Conservation (phyloP, 2,888 invertebrate genomes). For the Psylliodes chrysocephalus region DNA sequence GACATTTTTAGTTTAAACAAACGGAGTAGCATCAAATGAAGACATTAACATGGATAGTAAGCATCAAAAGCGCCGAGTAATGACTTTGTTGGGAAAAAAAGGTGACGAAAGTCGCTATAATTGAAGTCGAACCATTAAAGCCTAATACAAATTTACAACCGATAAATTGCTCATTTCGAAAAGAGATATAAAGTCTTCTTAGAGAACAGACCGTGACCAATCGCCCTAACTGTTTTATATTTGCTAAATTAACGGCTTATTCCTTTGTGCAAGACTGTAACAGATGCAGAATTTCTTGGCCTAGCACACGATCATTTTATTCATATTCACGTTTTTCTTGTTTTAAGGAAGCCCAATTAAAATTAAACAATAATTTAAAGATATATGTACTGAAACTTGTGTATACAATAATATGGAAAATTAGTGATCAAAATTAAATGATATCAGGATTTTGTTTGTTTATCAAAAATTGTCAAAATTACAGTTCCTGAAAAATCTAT, state of each 20-base stretch:
- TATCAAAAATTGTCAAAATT: no score
- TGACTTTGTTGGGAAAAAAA: constrained; percentile 12
- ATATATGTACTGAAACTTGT: no score
- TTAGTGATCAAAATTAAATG: no score
- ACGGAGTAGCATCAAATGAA: constrained; percentile 6
- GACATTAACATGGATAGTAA: constrained; percentile 1
- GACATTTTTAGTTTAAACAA: not conserved
- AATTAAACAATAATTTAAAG: no score
- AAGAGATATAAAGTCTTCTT: constrained; percentile 13
- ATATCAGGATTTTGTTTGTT: no score
- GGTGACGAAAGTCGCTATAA: constrained; percentile 9
- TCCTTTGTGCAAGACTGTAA: no score
- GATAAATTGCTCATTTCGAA: constrained; percentile 36
- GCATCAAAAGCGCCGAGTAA: constrained; percentile 12
- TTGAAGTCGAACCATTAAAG: constrained; percentile 32
- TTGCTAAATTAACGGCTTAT: constrained; percentile 7
- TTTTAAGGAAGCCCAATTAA: no score
- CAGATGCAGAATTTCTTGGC: no score
- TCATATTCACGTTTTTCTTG: no score
- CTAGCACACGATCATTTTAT: no score
- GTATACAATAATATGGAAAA: no score
- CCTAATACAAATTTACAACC: constrained; percentile 38
- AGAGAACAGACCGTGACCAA: not conserved
- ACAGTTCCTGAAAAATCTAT: no score
- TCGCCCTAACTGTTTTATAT: not conserved